phyloP scores from a whole-genome alignment of 2,113 vertebrate genomes.

The Coturnix japonica region DNA sequence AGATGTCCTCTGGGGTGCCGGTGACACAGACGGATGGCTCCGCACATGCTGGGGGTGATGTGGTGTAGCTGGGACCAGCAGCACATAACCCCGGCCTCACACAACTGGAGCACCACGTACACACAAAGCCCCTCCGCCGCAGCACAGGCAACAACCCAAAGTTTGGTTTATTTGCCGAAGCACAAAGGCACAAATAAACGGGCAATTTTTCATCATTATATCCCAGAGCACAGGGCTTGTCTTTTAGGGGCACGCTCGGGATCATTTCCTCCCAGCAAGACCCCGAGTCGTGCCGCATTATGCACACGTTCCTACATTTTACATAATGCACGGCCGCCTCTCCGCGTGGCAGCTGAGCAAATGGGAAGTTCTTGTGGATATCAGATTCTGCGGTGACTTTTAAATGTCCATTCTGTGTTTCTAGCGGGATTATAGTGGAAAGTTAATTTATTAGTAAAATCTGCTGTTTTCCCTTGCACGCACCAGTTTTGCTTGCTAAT shows the following conservation, averaged over 20 bases:
- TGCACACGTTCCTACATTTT: slow-evolving; percentile 34
- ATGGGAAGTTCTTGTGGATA: neutral
- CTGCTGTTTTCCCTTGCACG: slow-evolving; percentile 48
- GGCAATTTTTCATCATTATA: slow-evolving; percentile 84
- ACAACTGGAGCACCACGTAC: neutral
- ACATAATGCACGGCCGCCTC: slow-evolving; percentile 58
- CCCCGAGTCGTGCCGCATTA: slow-evolving; percentile 60
- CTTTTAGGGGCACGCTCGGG: slow-evolving; percentile 78
- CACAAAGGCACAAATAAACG: slow-evolving; percentile 67
- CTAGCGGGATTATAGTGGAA: slow-evolving; percentile 22
- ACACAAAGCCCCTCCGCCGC: neutral
- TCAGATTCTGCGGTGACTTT: slow-evolving; percentile 44
- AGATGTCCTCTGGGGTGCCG: slow-evolving; percentile 87
- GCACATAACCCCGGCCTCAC: slow-evolving; percentile 79
- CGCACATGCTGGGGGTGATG: slow-evolving; percentile 84
- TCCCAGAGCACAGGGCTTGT: slow-evolving; percentile 74
- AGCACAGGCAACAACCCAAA: slow-evolving; percentile 50
- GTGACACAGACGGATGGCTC: slow-evolving; percentile 88
- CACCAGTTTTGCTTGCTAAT: slow-evolving; percentile 65
- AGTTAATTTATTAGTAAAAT: slow-evolving; percentile 36
- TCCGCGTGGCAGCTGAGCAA: slow-evolving; percentile 56
- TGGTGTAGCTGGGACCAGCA: slow-evolving; percentile 86
- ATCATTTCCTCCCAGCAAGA: slow-evolving; percentile 83
- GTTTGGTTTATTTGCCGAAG: slow-evolving; percentile 69
- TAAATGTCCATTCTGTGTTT: slow-evolving; percentile 32